phyloP scores from a whole-genome alignment of 2,888 invertebrate species.

The Tachystola acroxantha region DNA sequence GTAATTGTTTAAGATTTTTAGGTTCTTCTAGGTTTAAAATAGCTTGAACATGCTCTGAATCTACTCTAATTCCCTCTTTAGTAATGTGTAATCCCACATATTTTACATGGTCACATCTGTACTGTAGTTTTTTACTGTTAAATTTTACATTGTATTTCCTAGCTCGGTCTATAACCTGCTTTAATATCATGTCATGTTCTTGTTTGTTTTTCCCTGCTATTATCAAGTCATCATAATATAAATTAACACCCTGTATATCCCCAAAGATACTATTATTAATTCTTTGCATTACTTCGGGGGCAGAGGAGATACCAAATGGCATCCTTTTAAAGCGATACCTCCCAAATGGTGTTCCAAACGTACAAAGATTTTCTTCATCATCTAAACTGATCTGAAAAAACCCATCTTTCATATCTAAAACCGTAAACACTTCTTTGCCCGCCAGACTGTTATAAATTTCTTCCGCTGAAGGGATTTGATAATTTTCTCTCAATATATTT shows the following conservation, averaged over 20 bases:
- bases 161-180: conserved; percentile 16
- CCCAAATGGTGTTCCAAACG: too few relatives aligned
- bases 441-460: conserved; percentile 19
- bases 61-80: neutral
- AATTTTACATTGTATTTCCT: conserved; percentile 10
- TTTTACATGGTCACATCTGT: neutral
- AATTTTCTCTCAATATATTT: conserved; percentile 16
- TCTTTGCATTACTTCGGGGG: conserved; percentile 16
- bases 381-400: conserved; percentile 13
- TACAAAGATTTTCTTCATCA: conserved; percentile 5
- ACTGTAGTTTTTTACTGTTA: neutral
- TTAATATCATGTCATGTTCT: conserved; percentile 13
- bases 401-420: conserved; percentile 17
- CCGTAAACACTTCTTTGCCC: conserved; percentile 18
- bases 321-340: conserved; percentile 12
- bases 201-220: conserved; percentile 4
- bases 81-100: neutral
- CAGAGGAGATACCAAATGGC: conserved; percentile 21
- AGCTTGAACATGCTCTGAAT: neutral
- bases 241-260: conserved; percentile 20
- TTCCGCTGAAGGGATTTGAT: conserved; percentile 12
- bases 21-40: neutral
- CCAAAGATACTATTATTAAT: conserved; percentile 11
- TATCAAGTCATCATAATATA: conserved; percentile 24
- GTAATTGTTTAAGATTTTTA: conserved; percentile 3